phyloP scores from a whole-genome alignment of 2,113 vertebrate species.

The Erinaceus europaeus region DNA sequence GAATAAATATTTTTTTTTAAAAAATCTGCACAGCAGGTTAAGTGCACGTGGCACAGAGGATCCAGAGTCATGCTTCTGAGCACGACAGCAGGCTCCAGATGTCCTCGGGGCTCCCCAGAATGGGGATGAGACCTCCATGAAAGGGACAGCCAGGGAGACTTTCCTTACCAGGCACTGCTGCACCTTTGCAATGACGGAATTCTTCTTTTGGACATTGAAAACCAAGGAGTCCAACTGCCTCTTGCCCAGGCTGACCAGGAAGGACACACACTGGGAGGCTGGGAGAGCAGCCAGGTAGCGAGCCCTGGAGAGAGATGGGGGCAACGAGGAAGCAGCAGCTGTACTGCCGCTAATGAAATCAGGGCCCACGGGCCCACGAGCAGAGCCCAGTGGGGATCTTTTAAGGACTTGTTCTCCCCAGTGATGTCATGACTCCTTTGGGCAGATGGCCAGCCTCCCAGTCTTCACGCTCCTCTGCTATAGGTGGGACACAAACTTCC shows the following conservation, averaged over 20 bases:
- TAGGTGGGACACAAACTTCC: background rate
- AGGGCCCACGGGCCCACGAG: background rate
- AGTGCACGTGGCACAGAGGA: too few species aligned
- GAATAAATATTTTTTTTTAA: too few species aligned
- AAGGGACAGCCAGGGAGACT: background rate
- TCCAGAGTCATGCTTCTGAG: background rate
- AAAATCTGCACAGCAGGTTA: too few species aligned
- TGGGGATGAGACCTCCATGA: background rate
- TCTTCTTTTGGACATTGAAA: conserved; percentile 78
- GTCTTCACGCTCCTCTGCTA: background rate
- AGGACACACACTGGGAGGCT: conserved; percentile 76
- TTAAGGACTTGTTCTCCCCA: background rate
- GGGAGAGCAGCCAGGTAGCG: conserved; percentile 77
- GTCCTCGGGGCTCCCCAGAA: background rate
- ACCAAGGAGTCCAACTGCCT: conserved; percentile 72
- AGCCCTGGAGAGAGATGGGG: conserved; percentile 71
- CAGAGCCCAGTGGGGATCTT: too few species aligned
- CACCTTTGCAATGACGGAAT: conserved; percentile 78
- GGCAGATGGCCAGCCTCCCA: background rate
- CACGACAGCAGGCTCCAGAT: background rate
- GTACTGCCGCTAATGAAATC: background rate
- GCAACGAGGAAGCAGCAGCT: background rate
- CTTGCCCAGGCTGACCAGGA: conserved; percentile 82
- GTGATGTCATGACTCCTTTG: background rate
- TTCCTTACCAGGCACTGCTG: conserved; percentile 84